These are phyloP conservation scores for Acanthosepion lycidas DNA, from an alignment of 2,888 invertebrate genomes.

Conservation along the genomic window DNA sequence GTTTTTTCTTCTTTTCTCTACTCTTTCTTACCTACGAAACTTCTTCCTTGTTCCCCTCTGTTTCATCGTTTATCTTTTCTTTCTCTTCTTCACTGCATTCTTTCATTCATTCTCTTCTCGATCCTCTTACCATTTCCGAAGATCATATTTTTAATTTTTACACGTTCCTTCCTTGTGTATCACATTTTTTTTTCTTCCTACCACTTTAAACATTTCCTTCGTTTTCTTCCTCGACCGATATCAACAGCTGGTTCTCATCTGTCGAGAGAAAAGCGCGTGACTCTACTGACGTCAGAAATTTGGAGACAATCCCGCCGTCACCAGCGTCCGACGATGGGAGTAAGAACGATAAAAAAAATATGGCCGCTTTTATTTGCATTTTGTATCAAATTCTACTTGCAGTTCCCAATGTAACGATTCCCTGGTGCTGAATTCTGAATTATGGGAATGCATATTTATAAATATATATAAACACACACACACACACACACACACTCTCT, in stretches of 20 bases:
- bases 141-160: no score
- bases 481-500: no score
- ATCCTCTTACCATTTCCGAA: no score
- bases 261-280: background rate
- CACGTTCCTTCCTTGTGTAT: no score
- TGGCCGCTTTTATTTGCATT: background rate
- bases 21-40: no score
- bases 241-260: conserved; percentile 4
- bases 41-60: no score
- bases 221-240: background rate
- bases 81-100: no score
- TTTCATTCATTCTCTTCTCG: no score
- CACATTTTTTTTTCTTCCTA: no score
- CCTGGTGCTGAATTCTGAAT: background rate
- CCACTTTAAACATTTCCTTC: background rate
- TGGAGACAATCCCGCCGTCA: background rate
- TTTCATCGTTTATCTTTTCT: no score
- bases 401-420: background rate
- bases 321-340: background rate
- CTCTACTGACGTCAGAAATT: background rate
- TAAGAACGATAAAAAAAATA: background rate
- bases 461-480: background rate
- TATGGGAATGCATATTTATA: background rate
- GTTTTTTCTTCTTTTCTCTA: no score
- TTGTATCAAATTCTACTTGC: background rate